phyloP scores from a whole-genome alignment of 2,797 vertebrate species.

The Chiroxiphia lanceolata region DNA sequence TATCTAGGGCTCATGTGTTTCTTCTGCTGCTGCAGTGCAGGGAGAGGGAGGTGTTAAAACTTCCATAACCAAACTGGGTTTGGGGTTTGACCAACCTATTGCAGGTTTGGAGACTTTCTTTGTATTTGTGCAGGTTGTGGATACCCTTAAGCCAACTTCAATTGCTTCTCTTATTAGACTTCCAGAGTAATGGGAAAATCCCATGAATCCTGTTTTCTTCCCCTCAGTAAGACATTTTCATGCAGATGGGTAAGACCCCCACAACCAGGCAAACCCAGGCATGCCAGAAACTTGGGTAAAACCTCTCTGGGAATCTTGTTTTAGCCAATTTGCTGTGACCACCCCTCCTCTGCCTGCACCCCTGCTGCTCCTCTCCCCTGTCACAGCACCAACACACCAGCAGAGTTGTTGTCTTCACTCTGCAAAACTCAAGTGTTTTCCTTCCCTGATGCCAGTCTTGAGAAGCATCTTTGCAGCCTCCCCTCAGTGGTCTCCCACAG shows the following conservation, averaged over 20 bases:
- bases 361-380: background rate
- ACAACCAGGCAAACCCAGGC: background rate
- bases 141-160: background rate
- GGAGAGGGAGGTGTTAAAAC: background rate
- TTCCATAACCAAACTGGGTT: background rate
- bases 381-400: background rate
- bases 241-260: background rate
- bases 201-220: background rate
- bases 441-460: background rate
- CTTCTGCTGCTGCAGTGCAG: background rate
- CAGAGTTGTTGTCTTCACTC: background rate
- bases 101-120: background rate
- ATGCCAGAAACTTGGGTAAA: background rate
- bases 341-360: background rate
- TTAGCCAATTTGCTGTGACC: background rate
- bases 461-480: background rate
- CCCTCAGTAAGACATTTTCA: background rate
- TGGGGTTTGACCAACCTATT: background rate
- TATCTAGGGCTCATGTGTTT: accelerated
- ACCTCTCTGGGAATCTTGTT: background rate
- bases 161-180: background rate
- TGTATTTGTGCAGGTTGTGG: background rate
- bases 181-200: background rate
- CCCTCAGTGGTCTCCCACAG: background rate
- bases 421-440: background rate